phyloP scores from a whole-genome alignment of 2,797 vertebrate species.

The Sternarchorhynchus goeldii region DNA sequence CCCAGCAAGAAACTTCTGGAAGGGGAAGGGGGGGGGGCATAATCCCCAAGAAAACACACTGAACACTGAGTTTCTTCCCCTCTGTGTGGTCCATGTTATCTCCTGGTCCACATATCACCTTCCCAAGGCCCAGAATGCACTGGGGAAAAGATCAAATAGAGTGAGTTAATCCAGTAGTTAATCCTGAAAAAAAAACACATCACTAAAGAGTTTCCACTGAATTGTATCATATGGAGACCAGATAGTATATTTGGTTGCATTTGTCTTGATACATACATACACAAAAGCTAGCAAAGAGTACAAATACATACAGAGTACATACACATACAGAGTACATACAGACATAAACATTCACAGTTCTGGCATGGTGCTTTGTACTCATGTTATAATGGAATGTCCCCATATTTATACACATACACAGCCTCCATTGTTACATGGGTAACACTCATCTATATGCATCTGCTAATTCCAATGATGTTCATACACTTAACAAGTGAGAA shows the following conservation, averaged over 20 bases:
- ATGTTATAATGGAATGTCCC: background rate
- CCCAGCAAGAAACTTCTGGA: background rate
- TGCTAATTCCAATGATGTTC: too few species aligned
- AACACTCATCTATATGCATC: too few species aligned
- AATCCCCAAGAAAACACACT: background rate
- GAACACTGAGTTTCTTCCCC: background rate
- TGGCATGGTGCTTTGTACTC: background rate
- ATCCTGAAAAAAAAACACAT: slow-evolving; percentile 18
- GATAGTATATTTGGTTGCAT: slow-evolving; percentile 9
- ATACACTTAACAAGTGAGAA: too few species aligned
- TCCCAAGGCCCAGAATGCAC: slow-evolving; percentile 4
- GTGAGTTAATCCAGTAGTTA: slow-evolving; percentile 14
- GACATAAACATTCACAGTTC: background rate
- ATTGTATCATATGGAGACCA: background rate
- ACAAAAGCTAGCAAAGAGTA: background rate
- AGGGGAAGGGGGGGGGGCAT: too few species aligned
- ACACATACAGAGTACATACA: background rate
- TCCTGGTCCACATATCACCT: slow-evolving; percentile 1
- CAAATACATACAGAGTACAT: too few species aligned
- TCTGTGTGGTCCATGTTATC: background rate
- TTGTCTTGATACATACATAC: background rate
- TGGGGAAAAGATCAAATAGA: slow-evolving; percentile 16
- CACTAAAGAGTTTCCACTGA: slow-evolving; percentile 3
- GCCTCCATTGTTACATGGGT: too few species aligned
- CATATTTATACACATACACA: background rate